Percentiles rank a stretch among this genome's conserved stretches.
Evolutionary conservation across 2,888 invertebrate species (phyloP).

Genomic region (Alcis repandata): DNA sequence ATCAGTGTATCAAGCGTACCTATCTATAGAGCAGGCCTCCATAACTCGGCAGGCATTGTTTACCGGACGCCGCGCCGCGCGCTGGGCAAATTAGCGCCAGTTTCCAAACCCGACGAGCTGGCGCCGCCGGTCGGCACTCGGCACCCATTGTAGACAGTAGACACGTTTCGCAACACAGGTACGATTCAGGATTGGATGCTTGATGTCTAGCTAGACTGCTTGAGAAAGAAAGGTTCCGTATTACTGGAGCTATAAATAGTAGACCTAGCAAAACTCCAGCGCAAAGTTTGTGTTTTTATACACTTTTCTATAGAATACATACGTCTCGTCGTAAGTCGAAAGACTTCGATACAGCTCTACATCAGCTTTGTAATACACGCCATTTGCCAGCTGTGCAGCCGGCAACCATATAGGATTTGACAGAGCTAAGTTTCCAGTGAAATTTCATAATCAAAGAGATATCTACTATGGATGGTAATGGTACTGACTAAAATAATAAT

Average conservation of each 20-base stretch:
- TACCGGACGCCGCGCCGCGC: constrained; percentile 42
- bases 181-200: constrained; percentile 16
- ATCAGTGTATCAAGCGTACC: neutral
- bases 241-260: too few relatives aligned
- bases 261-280: too few relatives aligned
- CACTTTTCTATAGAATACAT: too few relatives aligned
- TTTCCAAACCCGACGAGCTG: constrained; percentile 51
- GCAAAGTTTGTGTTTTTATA: too few relatives aligned
- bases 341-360: too few relatives aligned
- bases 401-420: neutral
- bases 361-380: too few relatives aligned
- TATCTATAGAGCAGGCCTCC: neutral
- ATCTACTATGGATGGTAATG: too few relatives aligned
- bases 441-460: too few relatives aligned
- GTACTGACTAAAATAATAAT: too few relatives aligned
- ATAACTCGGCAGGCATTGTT: constrained; percentile 10
- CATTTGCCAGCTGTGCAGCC: neutral
- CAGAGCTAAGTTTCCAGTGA: neutral
- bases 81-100: constrained; percentile 63
- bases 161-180: constrained; percentile 21
- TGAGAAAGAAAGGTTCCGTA: neutral
- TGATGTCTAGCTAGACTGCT: constrained; percentile 1
- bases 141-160: too few relatives aligned
- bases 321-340: too few relatives aligned
- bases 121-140: constrained; percentile 21